Base-by-base conservation (phyloP, 2,113 vertebrate species). In the Orcinus orca region DNA sequence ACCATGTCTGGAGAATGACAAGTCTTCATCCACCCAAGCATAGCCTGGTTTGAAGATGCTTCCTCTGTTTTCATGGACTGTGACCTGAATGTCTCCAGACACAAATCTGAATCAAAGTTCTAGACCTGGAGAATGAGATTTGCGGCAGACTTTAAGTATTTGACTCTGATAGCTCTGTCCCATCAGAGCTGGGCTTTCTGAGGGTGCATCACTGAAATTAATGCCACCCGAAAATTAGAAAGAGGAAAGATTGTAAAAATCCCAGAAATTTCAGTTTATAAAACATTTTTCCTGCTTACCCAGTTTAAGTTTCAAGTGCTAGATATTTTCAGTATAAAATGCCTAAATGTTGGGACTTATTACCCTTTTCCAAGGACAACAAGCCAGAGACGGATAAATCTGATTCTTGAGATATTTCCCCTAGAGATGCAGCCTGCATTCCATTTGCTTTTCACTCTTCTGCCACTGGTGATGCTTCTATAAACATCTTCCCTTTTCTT, bases 21-120 rank as follows among this genome's bases (percentile, higher is more conserved):
- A 47, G 58, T 70, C 41, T 65, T 62, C 8, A 18, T 88, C 15
- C 36, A 95, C 36, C 36, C 33, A 67, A 31, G 17, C 55, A 38
- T n/a, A 20, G 44, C 23, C 5, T 0, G 2, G 20, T 62, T 89
- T 71, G 74, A 88, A 65, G 63, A 36, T 25, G 63, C 6, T 83
- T 82, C 87, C 73, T 97, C 79, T 96, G 90, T 91, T 79, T 85
- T 97, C 91, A 93, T 70, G 89, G 89, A 93, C 95, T 82, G 31
- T 71, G 95, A 93, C 89, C 87, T 97, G 89, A 97, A 96, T 8
- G 11, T 26, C 55, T 62, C 41, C 41, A 91, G 76, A 80, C 3
- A 58, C 36, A 89, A 92, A 71, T 21, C 5, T 95, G 91, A 90
- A 26, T 44, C 36, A 53, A 55, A 94, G 63, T 44, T 70, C 82